phyloP scores from a whole-genome alignment of 2,888 invertebrate species.

The Liopterus haemorrhoidalis region DNA sequence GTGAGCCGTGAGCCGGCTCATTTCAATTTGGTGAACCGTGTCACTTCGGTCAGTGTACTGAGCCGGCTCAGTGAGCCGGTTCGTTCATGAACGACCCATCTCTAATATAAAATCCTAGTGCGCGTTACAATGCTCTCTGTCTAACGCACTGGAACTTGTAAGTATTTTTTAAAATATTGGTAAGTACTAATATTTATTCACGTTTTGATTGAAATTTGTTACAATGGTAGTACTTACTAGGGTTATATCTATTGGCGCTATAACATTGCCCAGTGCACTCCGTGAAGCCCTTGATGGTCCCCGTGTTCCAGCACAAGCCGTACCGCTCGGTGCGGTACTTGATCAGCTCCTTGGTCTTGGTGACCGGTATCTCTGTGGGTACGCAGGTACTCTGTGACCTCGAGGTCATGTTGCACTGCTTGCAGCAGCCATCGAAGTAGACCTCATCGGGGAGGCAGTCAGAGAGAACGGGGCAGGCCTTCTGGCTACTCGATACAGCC shows the following conservation, averaged over 20 bases:
- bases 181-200: not conserved
- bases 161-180: too few relatives aligned
- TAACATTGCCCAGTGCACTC: conserved; percentile 67
- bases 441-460: conserved; percentile 53
- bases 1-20: too few relatives aligned
- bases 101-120: too few relatives aligned
- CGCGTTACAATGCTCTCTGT: too few relatives aligned
- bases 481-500: conserved; percentile 39
- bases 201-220: not conserved
- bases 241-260: conserved; percentile 64
- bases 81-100: too few relatives aligned
- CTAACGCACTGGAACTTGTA: too few relatives aligned
- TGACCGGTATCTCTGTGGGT: conserved; percentile 49
- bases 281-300: conserved; percentile 55
- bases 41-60: too few relatives aligned
- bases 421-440: conserved; percentile 62
- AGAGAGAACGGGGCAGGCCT: conserved; percentile 59
- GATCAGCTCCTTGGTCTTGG: conserved; percentile 56
- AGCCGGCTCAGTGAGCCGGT: too few relatives aligned
- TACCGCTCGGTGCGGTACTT: conserved; percentile 46
- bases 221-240: conserved; percentile 49
- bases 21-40: too few relatives aligned
- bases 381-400: conserved; percentile 45
- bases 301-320: conserved; percentile 60
- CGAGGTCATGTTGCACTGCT: conserved; percentile 54